A percentile compares a stretch with the other conserved stretches of the same genome.
Evolutionary conservation across 37 sponge, comb jelly and placozoan species (phyloP).

Genomic region (Ianthella basta): DNA sequence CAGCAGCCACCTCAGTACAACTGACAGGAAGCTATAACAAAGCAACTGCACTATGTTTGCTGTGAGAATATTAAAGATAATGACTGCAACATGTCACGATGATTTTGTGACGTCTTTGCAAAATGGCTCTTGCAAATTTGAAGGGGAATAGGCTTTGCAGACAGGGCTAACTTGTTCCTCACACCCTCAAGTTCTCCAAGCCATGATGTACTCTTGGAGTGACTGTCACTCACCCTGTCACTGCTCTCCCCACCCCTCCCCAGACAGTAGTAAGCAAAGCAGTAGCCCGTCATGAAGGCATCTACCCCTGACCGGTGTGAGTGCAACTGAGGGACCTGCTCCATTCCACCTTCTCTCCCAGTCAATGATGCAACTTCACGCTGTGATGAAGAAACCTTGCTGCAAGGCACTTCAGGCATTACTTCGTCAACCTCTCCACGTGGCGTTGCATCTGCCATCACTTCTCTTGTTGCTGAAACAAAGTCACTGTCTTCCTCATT

Average conservation of each 20-base stretch:
- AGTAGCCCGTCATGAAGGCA: slow-evolving; percentile 88
- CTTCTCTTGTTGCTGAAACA: slow-evolving; percentile 9
- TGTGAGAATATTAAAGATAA: too few species aligned
- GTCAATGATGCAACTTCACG: not conserved
- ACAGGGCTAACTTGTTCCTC: slow-evolving; percentile 55
- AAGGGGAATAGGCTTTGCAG: slow-evolving; percentile 55
- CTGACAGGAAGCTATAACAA: too few species aligned
- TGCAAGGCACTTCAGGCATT: not conserved
- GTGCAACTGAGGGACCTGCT: too few species aligned
- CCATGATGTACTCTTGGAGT: not conserved
- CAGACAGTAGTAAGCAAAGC: slow-evolving; percentile 42
- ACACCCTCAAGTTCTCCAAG: slow-evolving; percentile 13
- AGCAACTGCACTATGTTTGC: too few species aligned
- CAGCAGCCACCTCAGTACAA: too few species aligned
- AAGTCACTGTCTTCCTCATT: not conserved
- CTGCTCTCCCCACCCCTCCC: not conserved
- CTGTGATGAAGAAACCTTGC: not conserved
- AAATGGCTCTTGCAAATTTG: slow-evolving; percentile 66
- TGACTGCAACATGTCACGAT: slow-evolving; percentile 19
- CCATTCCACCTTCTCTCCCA: not conserved
- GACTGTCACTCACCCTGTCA: not conserved
- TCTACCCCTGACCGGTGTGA: slow-evolving; percentile 86
- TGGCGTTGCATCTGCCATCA: slow-evolving; percentile 32
- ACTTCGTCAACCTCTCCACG: slow-evolving; percentile 12
- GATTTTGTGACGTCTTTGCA: slow-evolving; percentile 54